Evolutionary conservation across 2,888 invertebrate species (phyloP).

Genomic region (Mayetiola destructor): DNA sequence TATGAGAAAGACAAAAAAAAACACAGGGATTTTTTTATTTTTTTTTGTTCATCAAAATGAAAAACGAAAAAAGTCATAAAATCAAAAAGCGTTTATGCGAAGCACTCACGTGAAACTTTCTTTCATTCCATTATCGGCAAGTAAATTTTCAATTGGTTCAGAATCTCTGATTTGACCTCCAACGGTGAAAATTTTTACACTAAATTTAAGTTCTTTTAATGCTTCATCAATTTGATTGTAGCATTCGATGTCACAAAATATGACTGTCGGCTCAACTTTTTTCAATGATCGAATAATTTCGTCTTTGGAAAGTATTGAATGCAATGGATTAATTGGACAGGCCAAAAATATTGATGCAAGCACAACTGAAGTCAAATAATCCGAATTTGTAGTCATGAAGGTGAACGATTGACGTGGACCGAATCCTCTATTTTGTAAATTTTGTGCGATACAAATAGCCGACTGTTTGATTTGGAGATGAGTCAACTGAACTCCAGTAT

Average conservation of each 20-base stretch:
- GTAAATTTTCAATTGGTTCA: neutral
- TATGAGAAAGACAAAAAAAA: neutral
- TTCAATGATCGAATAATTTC: neutral
- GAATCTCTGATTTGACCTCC: neutral
- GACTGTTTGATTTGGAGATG: neutral
- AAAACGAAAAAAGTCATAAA: no score
- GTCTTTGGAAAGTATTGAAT: neutral
- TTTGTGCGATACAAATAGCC: neutral
- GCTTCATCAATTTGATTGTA: slow-evolving; percentile 3
- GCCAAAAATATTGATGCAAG: neutral
- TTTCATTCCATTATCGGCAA: neutral
- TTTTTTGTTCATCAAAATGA: neutral
- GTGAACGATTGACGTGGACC: neutral
- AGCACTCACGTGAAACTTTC: slow-evolving; percentile 12
- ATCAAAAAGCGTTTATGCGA: no score
- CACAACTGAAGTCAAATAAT: neutral
- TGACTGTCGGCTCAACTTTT: neutral
- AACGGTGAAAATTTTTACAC: neutral
- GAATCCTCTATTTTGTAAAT: neutral
- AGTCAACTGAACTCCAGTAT: neutral
- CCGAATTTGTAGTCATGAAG: neutral
- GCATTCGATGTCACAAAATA: neutral
- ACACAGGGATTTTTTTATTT: neutral
- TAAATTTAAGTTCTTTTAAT: neutral
- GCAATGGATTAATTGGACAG: neutral